Base-by-base conservation (phyloP, 2,888 invertebrate genomes). In the Germaria angustata region DNA sequence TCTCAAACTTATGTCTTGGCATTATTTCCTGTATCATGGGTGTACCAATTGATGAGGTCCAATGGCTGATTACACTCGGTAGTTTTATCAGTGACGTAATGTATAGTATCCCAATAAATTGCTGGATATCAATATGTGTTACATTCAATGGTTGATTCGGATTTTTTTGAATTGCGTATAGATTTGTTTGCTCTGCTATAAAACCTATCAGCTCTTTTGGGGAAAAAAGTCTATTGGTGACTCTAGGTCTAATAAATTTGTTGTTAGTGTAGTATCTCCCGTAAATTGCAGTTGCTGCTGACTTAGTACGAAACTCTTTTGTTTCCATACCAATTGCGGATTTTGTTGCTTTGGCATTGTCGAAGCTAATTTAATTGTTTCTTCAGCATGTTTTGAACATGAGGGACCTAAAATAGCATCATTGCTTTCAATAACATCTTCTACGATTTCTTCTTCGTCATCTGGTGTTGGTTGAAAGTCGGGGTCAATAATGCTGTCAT, bases 101-200 rank as follows among this genome's bases (percentile, higher is more conserved):
- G 13, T 24, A 49, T 49, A 49, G 22, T 24, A 22, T 49, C 1
- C 49, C 49, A 49, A 49, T 49, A 22, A 49, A 49, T 49, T 49
- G 49, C 22, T 22, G 22, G 49, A 49, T 17, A 49, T 22, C 49
- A 22, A 22, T 13, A 22, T 22, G 11, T 22, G 9, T 24, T 49
- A 44, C 44, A 17, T 28, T 3, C 28, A 28, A 28, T 28, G 6
- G 28, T 28, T 28, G 28, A 28, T 28, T 28, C 28, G 6, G 20
- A 15, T 44, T 17, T 44, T 44, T 44, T 44, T 15, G 39, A 44
- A 17, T 5, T 2, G 32, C 15, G 55, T 55, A 32, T 55, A 32
- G 55, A 55, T 55, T 55, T 55, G 55, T 55, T 55, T 55, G 17
- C 55, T 55, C 6, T 44, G 44, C 44, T 17, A 44, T 44, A 17